phyloP scores from a whole-genome alignment of 2,113 vertebrate genomes.

The Psilopsiagon aurifrons region DNA sequence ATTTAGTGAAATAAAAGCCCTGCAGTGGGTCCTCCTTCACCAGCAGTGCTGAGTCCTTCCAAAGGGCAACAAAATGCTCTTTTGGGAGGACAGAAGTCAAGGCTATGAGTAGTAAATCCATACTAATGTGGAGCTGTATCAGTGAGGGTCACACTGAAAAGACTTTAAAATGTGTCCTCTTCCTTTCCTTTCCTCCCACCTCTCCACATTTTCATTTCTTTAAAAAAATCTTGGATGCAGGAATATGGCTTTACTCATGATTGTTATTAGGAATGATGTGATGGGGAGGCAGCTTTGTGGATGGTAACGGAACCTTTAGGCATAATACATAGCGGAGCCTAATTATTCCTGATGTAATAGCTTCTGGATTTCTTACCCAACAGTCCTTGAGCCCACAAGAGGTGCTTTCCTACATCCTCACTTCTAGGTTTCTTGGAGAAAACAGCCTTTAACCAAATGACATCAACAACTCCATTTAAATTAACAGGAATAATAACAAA shows the following conservation, averaged over 20 bases:
- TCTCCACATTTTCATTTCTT: not conserved
- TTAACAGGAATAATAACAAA: not conserved
- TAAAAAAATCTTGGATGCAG: not conserved
- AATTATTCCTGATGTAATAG: not conserved
- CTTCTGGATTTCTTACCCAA: not conserved
- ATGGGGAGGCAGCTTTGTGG: not conserved
- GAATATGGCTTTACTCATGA: not conserved
- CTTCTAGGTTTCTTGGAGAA: not conserved
- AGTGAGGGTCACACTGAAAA: not conserved
- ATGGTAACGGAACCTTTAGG: not conserved
- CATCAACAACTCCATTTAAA: not conserved
- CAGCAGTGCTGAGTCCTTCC: not conserved
- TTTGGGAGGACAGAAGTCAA: not conserved
- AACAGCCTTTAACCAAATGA: not conserved
- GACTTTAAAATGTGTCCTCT: not conserved
- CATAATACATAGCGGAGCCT: not conserved
- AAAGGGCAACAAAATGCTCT: not conserved
- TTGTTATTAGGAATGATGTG: not conserved
- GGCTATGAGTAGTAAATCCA: not conserved
- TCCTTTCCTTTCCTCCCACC: not conserved
- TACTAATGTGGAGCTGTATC: not conserved
- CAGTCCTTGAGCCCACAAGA: not conserved
- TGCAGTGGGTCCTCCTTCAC: not conserved
- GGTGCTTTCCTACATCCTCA: fast-evolving
- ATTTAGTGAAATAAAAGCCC: not conserved